Conservation (phyloP, 2,888 invertebrate species). For the Microplitis manilae region DNA sequence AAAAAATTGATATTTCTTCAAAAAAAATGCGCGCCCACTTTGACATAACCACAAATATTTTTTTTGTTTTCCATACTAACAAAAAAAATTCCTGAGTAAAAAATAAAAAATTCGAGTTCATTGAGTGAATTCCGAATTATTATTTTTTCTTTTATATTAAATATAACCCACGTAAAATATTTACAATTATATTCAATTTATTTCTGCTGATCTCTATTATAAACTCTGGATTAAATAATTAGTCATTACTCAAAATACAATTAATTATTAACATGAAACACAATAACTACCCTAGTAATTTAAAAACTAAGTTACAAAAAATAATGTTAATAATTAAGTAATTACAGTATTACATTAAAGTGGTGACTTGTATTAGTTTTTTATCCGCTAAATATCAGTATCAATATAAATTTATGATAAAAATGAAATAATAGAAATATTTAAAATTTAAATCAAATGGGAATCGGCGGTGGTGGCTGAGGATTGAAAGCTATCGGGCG, state of each 20-base stretch:
- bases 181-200: conserved; percentile 15
- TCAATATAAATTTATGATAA: background rate
- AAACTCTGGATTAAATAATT: conserved; percentile 5
- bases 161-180: conserved; percentile 13
- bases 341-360: background rate
- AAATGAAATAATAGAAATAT: background rate
- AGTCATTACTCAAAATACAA: background rate
- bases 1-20: no score
- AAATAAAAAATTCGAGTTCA: conserved; percentile 14
- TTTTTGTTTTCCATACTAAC: conserved; percentile 5
- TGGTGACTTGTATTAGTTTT: background rate
- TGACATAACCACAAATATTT: background rate
- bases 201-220: conserved; percentile 1
- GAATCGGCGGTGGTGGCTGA: conserved; percentile 53
- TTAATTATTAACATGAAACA: background rate
- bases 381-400: background rate
- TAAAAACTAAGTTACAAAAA: background rate
- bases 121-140: background rate
- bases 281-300: background rate
- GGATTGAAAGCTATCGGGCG: conserved; percentile 72
- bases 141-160: conserved; percentile 5
- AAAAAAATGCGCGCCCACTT: background rate
- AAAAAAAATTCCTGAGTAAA: conserved; percentile 26
- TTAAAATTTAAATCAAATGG: conserved; percentile 14
- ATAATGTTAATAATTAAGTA: background rate